phyloP scores from a whole-genome alignment of 2,113 vertebrate species.

The Edolisoma coerulescens region DNA sequence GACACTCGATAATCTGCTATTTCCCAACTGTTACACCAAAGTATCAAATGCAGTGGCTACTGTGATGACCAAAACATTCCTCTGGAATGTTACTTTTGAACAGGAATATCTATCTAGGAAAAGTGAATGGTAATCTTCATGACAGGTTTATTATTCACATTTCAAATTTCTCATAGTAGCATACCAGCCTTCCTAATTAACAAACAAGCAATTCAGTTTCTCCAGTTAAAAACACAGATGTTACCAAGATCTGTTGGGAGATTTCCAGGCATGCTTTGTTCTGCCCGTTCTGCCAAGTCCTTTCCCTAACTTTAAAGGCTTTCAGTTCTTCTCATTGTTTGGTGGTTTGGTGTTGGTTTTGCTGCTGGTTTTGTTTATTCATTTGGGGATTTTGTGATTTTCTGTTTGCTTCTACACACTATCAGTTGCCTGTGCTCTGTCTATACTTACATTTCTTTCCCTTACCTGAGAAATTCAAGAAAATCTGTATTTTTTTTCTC shows the following conservation, averaged over 20 bases:
- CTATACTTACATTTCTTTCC: neutral
- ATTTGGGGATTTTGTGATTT: neutral
- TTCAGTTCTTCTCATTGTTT: neutral
- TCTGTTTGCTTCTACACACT: neutral
- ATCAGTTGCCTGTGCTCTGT: neutral
- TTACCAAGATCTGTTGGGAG: neutral
- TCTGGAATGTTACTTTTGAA: neutral
- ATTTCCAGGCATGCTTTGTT: neutral
- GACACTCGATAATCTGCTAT: neutral
- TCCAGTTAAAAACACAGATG: neutral
- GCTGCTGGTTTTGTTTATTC: neutral
- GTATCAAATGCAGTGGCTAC: neutral
- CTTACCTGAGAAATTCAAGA: neutral
- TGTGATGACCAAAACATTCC: neutral
- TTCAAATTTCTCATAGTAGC: neutral
- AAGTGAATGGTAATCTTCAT: neutral
- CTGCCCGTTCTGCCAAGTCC: neutral
- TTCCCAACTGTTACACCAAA: neutral
- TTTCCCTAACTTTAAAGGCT: neutral
- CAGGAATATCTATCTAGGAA: neutral
- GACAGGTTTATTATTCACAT: neutral
- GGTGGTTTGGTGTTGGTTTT: neutral
- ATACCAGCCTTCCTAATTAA: slow-evolving; percentile 1
- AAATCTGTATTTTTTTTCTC: neutral
- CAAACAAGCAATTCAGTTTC: neutral